phyloP scores from a whole-genome alignment of 2,797 vertebrate species.

The Pangasius krempfi region DNA sequence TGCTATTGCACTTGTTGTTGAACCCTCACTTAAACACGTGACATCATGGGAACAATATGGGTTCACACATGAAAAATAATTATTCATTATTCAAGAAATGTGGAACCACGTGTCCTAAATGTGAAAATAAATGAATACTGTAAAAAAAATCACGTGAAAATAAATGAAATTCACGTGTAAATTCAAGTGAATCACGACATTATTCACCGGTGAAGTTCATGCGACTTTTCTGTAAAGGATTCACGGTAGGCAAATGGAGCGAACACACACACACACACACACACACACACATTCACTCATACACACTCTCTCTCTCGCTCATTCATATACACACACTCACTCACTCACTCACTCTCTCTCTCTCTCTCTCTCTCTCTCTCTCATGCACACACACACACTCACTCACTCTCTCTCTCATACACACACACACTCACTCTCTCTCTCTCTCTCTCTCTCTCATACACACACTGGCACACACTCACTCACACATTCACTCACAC shows the following conservation, averaged over 20 bases:
- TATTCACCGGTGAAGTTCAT: not conserved
- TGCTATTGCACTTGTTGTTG: too few species aligned
- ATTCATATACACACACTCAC: not conserved
- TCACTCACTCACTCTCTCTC: not conserved
- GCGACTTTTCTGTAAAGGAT: not conserved
- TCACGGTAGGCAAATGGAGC: not conserved
- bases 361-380: not conserved
- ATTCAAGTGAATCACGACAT: not conserved
- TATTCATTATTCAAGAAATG: not conserved
- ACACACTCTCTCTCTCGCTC: not conserved
- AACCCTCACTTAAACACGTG: not conserved
- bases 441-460: too few species aligned
- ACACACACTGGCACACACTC: not conserved
- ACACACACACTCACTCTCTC: not conserved
- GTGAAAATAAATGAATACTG: not conserved
- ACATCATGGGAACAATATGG: not conserved
- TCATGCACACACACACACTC: not conserved
- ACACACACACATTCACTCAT: not conserved
- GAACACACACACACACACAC: constrained; percentile 8
- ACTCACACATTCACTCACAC: not conserved
- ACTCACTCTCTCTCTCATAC: not conserved
- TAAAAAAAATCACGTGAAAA: not conserved
- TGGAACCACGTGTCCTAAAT: not conserved
- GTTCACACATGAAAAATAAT: not conserved
- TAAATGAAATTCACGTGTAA: not conserved